phyloP scores from a whole-genome alignment of 2,888 invertebrate species.

The Andrena praecox region DNA sequence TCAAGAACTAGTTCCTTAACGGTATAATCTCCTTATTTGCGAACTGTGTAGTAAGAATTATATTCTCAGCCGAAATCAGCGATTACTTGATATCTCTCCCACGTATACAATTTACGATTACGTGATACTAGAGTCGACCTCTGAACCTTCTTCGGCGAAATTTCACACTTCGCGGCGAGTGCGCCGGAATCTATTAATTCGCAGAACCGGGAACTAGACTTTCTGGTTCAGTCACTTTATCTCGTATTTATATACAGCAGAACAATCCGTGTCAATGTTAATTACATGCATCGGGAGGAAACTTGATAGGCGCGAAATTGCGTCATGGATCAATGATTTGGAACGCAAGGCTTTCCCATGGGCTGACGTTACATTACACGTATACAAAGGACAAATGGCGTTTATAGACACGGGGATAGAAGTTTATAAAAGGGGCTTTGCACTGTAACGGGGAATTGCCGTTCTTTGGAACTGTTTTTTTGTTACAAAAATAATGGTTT shows the following conservation, averaged over 20 bases:
- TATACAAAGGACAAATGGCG: background rate
- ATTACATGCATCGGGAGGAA: conserved; percentile 30
- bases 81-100: too few species aligned
- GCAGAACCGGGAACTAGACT: conserved; percentile 43
- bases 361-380: background rate
- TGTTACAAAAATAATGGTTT: too few species aligned
- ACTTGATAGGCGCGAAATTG: conserved; percentile 12
- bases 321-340: conserved; percentile 19
- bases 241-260: conserved; percentile 10
- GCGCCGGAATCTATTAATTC: conserved; percentile 26
- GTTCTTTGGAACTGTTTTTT: too few species aligned
- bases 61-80: too few species aligned
- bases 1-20: too few species aligned
- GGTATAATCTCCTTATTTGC: too few species aligned
- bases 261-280: conserved; percentile 53
- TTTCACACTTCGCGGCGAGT: background rate
- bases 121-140: too few species aligned
- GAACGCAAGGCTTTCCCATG: conserved; percentile 20
- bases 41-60: too few species aligned
- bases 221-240: conserved; percentile 46
- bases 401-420: background rate
- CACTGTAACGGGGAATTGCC: too few species aligned
- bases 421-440: background rate
- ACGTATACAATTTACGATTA: too few species aligned
- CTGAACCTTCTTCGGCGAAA: background rate